Base-by-base conservation (phyloP, 2,113 vertebrate genomes). In the Rhineura floridana region DNA sequence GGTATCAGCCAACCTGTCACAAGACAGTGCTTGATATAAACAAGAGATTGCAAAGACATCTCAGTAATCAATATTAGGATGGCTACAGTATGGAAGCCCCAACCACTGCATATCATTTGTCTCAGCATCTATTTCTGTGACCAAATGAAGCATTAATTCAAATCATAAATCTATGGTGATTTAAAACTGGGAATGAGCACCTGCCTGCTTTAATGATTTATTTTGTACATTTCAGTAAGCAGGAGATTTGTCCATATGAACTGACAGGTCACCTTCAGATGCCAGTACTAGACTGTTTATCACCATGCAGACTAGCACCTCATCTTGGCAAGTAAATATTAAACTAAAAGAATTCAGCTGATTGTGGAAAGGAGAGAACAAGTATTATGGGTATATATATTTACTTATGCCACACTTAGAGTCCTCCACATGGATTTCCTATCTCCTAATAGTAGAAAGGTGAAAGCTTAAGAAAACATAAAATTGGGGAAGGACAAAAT, bases 261-360 rank as follows among this genome's bases (percentile, higher is more conserved):
- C 97, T 99, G 99, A 99, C 98, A 99, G 98, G 99, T 99, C 99
- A 99, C 99, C 99, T 99, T 99, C 99, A 99, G 98, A 98, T 98
- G 98, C 98, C 98, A 98, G 97, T 97, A 98, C 98, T 98, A 98
- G 98, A 98, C 98, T 99, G 98, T 99, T 99, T 99, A 99, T 99
- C 99, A 99, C 98, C 98, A 98, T 98, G 98, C 98, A 99, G 98
- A 98, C 98, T 97, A 99, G 98, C 98, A 98, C 98, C 98, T 99
- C 98, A 98, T 99, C 98, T 98, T 97, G 97, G 98, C 98, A 97
- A 99, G 98, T 99, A 99, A 99, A 99, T 99, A 99, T 99, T 99
- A 99, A 99, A 99, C 98, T 98, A 99, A 99, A 99, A 98, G 98
- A 99, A 99, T 99, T 98, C 98, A 98, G 98, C 98, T 99, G 98